Percentiles rank a stretch among this genome's conserved stretches.
phyloP scores from a whole-genome alignment of 2,113 vertebrate genomes.

The Cyanoliseus patagonus region DNA sequence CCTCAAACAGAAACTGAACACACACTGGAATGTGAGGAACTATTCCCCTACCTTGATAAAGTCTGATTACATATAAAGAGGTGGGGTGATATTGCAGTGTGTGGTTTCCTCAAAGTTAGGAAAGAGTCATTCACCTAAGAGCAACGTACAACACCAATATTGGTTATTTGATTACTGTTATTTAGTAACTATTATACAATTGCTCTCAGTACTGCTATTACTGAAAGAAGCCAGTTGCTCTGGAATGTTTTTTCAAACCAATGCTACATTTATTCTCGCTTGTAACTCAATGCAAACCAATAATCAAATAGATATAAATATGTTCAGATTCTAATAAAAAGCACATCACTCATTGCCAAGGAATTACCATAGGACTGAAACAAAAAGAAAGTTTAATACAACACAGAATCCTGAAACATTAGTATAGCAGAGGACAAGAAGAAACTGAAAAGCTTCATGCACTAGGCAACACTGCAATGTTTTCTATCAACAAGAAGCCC shows the following conservation, averaged over 20 bases:
- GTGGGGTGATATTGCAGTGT: background rate
- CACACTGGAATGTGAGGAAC: background rate
- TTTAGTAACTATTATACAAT: background rate
- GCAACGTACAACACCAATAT: background rate
- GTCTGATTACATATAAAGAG: background rate
- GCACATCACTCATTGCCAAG: background rate
- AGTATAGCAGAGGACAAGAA: background rate
- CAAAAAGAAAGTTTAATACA: background rate
- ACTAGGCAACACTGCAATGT: background rate
- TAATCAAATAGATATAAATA: background rate
- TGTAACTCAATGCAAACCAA: background rate
- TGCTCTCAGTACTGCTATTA: background rate
- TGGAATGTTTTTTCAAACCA: background rate
- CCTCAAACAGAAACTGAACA: conserved; percentile 26
- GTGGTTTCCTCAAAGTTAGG: background rate
- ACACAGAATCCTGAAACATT: background rate
- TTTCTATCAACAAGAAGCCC: background rate
- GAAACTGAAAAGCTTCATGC: background rate
- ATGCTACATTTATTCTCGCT: background rate
- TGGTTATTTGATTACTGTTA: background rate
- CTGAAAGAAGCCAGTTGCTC: background rate
- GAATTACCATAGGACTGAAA: background rate
- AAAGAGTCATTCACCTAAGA: background rate
- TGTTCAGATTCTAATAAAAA: background rate
- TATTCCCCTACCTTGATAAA: background rate